These are phyloP conservation scores for Zoanthus gigantus DNA, from an alignment of 92 coral and sea anemone genomes.

Conservation along the genomic window DNA sequence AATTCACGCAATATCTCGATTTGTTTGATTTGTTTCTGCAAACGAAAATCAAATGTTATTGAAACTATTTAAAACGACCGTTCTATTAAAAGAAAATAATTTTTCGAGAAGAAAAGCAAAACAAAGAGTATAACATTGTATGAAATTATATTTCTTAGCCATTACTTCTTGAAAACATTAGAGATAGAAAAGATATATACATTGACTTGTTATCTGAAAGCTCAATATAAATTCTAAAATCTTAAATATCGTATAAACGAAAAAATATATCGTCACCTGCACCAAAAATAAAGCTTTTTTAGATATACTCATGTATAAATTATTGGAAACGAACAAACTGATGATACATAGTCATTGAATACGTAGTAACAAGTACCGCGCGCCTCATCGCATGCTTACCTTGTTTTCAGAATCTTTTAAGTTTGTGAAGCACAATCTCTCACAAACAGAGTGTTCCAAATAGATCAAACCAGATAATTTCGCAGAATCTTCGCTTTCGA, in stretches of 20 bases:
- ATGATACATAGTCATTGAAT: neutral
- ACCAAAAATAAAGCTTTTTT: neutral
- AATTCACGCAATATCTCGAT: constrained; percentile 16
- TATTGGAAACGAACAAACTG: constrained; percentile 10
- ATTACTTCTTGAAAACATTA: constrained; percentile 20
- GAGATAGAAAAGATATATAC: constrained; percentile 35
- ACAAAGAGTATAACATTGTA: constrained; percentile 4
- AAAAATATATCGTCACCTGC: neutral
- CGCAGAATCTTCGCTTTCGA: constrained; percentile 85
- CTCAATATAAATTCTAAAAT: neutral
- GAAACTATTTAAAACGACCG: constrained; percentile 12
- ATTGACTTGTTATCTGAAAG: neutral
- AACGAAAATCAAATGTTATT: constrained; percentile 9
- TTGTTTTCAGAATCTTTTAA: constrained; percentile 86
- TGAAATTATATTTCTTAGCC: constrained; percentile 8
- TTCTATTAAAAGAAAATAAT: constrained; percentile 4
- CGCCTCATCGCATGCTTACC: constrained; percentile 56
- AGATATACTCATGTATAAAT: constrained; percentile 28
- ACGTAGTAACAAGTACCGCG: neutral
- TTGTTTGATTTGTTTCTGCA: constrained; percentile 4
- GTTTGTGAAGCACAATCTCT: constrained; percentile 84
- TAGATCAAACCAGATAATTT: constrained; percentile 83
- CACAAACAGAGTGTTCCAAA: constrained; percentile 92
- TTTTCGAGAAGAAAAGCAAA: constrained; percentile 28
- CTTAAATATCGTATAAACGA: neutral